These are phyloP conservation scores for Apotomis betuletana DNA, from an alignment of 2,888 invertebrate species.

Conservation along the genomic window DNA sequence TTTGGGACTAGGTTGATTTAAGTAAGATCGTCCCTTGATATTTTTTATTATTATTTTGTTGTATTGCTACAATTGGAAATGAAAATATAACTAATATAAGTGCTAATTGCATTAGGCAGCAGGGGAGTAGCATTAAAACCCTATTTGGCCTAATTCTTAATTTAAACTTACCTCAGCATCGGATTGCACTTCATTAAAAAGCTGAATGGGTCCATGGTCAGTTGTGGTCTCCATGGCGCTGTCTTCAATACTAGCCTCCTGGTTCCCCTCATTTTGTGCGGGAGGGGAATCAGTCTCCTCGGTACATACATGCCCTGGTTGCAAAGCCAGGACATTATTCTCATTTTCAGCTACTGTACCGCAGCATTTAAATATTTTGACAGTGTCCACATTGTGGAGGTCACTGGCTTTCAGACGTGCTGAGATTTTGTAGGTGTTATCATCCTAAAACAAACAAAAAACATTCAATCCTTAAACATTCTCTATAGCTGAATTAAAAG, in stretches of 20 bases:
- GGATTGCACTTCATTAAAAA: conserved; percentile 72
- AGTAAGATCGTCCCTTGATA: no score
- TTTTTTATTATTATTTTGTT: no score
- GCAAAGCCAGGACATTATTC: conserved; percentile 54
- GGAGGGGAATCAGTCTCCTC: conserved; percentile 46
- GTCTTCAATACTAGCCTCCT: conserved; percentile 45
- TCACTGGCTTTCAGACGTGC: conserved; percentile 61
- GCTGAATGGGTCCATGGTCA: conserved; percentile 56
- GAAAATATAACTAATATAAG: no score
- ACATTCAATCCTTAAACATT: background rate
- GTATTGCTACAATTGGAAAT: no score
- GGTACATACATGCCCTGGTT: conserved; percentile 58
- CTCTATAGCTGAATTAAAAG: no score
- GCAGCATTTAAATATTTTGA: conserved; percentile 62
- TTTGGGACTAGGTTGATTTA: no score
- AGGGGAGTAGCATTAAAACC: no score
- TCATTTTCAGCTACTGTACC: conserved; percentile 58
- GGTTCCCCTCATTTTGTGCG: conserved; percentile 41
- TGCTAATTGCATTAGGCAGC: no score
- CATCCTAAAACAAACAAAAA: conserved; percentile 56
- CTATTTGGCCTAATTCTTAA: no score
- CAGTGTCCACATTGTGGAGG: conserved; percentile 51
- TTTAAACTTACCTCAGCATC: conserved; percentile 63
- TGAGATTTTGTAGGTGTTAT: conserved; percentile 60
- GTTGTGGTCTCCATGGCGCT: conserved; percentile 17